Conservation (phyloP, 37 sponge, comb jelly and placozoan species). For the Spongilla lacustris region DNA sequence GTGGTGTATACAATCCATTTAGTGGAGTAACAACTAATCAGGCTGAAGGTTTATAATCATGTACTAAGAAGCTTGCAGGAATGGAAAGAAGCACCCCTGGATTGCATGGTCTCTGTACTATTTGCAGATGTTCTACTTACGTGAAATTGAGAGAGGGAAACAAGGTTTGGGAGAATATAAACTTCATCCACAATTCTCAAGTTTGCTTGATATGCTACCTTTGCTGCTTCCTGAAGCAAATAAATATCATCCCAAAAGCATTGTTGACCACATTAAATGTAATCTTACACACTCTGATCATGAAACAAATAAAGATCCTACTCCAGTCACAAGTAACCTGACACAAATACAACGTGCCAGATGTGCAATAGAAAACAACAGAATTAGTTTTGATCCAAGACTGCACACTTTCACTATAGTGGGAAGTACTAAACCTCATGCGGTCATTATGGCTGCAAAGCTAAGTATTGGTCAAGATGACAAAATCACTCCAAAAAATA, state of each 20-base stretch:
- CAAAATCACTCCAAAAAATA: too few relatives aligned
- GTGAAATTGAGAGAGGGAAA: constrained; percentile 4
- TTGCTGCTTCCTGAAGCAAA: constrained; percentile 11
- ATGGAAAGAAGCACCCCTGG: constrained; percentile 36
- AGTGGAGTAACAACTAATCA: constrained; percentile 46
- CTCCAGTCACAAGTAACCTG: background rate
- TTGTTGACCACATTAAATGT: too few relatives aligned
- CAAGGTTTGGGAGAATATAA: constrained; percentile 29
- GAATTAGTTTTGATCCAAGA: constrained; percentile 29
- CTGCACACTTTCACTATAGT: constrained; percentile 34
- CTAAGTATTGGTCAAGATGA: too few relatives aligned
- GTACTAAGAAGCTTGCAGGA: constrained; percentile 16
- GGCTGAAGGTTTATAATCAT: constrained; percentile 44
- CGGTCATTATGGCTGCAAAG: constrained; percentile 6
- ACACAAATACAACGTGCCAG: constrained; percentile 42
- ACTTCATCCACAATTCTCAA: constrained; percentile 20
- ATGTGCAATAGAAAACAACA: constrained; percentile 25
- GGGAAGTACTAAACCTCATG: constrained; percentile 31
- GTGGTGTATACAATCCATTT: too few relatives aligned
- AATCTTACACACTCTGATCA: too few relatives aligned
- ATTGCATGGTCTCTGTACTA: constrained; percentile 10
- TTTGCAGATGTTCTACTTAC: too few relatives aligned
- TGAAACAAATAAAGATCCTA: too few relatives aligned
- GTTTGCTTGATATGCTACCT: constrained; percentile 13
- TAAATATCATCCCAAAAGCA: constrained; percentile 15